Conservation (phyloP, 2,113 vertebrate genomes). For the Neolamprologus fasciatus region DNA sequence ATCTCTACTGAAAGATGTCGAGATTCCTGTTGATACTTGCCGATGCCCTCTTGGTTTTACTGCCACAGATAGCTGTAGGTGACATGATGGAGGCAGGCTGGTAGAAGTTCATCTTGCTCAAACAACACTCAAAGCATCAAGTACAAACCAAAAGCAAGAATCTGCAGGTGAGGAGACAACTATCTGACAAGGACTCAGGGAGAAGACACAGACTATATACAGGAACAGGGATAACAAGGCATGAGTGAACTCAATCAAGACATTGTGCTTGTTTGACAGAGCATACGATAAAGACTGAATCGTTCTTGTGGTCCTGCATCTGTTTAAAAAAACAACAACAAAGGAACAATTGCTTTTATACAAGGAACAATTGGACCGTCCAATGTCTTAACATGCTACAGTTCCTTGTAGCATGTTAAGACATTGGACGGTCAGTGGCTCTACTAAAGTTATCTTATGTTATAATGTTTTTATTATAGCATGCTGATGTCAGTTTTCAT, state of each 20-base stretch:
- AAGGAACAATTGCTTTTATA: too few species aligned
- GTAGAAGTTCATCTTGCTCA: too few species aligned
- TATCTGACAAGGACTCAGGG: neutral
- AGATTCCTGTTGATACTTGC: too few species aligned
- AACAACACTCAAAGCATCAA: too few species aligned
- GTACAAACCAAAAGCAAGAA: too few species aligned
- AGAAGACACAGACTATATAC: neutral
- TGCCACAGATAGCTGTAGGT: too few species aligned
- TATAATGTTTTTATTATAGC: neutral
- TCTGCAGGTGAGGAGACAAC: neutral
- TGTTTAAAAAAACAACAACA: neutral
- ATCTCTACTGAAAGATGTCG: too few species aligned
- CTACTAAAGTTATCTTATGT: neutral
- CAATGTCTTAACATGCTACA: neutral
- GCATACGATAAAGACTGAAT: neutral
- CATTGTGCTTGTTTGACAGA: neutral
- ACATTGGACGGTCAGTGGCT: neutral
- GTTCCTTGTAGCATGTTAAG: neutral
- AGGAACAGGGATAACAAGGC: neutral
- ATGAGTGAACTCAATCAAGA: neutral
- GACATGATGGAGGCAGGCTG: too few species aligned
- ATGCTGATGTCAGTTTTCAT: neutral
- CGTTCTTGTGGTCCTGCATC: neutral
- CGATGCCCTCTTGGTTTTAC: too few species aligned
- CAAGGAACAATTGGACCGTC: neutral